Evolutionary conservation across 1,140 invertebrate species (phyloP), one percentile per base, ranked within the genome.

Genomic region (Orussus abietinus): DNA sequence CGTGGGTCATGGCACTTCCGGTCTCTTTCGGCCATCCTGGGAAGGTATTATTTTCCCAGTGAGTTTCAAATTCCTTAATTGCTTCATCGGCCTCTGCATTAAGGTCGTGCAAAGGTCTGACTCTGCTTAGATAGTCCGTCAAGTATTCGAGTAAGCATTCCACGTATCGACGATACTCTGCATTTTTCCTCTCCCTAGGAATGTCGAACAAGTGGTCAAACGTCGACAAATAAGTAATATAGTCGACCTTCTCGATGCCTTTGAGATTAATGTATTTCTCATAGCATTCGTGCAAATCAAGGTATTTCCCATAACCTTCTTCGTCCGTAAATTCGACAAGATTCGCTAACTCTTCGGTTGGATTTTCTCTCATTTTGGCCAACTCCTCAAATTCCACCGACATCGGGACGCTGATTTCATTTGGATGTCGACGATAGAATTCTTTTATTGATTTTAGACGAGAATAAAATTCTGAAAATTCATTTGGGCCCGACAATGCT

Each of bases 281-380:
- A 72, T 93, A 98, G 62, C 92, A 92, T 69, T 95, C 88, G 69
- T 99, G 94, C n/a, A 99, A 78, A 78, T 99, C 97, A 17, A 99
- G 77, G 74, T 96, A 99, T 69, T 95, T 95, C 10, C 97, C 97
- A 77, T 98, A 99, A 9, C 96, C 96, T 77, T 99, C 97, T 75
- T 99, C 97, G 73, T 99, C 97, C n/a, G 92, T 94, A 62, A 99
- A 99, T 52, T 97, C 92, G 3, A 96, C 90, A 49, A 96, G 78
- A 66, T 88, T 85, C 76, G 64, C 54, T 53, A 74, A 48, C 70
- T 92, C 89, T 63, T 94, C 90, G 3, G 83, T 80, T 15, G 86
- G 86, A 72, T 88, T 92, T 64, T 95, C 92, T 51, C 91, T 77
- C 46, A 88, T 75, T 72, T 94, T 94, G 4, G 88, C 83, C 36